Percentiles rank a stretch among this genome's conserved stretches.
Evolutionary conservation across 2,888 invertebrate genomes (phyloP).

Genomic region (Drosophila melanosoma): DNA sequence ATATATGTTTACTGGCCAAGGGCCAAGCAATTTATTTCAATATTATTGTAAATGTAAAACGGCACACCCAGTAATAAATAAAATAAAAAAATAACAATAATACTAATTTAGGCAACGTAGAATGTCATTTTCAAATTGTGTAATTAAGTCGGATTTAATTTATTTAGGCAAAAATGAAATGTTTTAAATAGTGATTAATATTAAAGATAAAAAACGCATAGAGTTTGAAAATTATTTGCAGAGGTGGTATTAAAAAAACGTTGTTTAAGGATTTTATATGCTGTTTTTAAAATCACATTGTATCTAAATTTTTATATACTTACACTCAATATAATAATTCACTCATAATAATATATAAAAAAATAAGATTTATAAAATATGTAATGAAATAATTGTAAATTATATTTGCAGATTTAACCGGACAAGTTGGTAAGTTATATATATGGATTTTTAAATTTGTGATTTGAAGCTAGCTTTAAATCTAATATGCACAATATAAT

Average conservation of each 20-base stretch:
- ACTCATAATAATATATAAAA: not conserved
- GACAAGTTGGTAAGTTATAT: constrained; percentile 50
- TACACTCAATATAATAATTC: not conserved
- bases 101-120: not conserved
- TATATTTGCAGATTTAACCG: constrained; percentile 42
- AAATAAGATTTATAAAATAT: not conserved
- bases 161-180: not conserved
- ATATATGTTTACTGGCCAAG: constrained; percentile 23
- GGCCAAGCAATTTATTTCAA: constrained; percentile 51
- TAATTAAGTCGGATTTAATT: not conserved
- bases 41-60: constrained; percentile 1
- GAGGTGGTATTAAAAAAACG: not conserved
- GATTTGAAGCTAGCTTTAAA: not conserved
- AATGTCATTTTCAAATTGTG: not conserved
- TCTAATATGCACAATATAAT: not conserved
- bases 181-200: not conserved
- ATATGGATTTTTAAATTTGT: not conserved
- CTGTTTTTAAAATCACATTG: not conserved
- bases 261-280: not conserved
- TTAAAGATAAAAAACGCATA: not conserved
- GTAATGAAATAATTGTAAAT: constrained; percentile 4
- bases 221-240: not conserved
- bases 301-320: not conserved
- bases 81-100: not conserved
- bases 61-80: not conserved